Evolutionary conservation across 2,113 vertebrate genomes (phyloP).

Genomic region (Connochaetes taurinus): DNA sequence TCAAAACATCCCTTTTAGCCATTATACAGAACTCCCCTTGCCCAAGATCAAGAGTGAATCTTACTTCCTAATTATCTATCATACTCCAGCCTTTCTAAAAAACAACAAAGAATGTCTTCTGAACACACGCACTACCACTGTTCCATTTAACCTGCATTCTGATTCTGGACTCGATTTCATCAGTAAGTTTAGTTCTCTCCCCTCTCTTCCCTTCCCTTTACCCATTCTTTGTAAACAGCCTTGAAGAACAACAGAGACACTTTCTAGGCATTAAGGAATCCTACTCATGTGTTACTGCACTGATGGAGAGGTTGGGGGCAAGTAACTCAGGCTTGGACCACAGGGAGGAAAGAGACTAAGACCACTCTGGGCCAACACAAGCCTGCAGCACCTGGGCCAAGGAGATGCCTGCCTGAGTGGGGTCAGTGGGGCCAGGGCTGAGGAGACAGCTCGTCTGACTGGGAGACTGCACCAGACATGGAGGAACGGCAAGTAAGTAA

Average conservation of each 20-base stretch:
- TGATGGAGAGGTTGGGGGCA: not conserved
- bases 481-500: not conserved
- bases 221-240: not conserved
- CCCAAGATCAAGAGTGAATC: not conserved
- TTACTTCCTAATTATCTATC: not conserved
- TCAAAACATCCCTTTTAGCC: not conserved
- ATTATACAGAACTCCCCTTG: not conserved
- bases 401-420: not conserved
- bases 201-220: not conserved
- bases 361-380: not conserved
- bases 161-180: not conserved
- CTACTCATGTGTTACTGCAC: not conserved
- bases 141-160: not conserved
- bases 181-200: not conserved
- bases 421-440: not conserved
- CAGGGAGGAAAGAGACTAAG: accelerated
- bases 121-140: not conserved
- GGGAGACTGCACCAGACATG: not conserved
- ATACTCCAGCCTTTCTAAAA: not conserved
- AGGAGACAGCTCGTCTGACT: not conserved
- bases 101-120: not conserved
- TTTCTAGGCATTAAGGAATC: not conserved
- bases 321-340: not conserved
- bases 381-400: not conserved
- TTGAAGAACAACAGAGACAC: not conserved